Percentiles rank a stretch among this genome's conserved stretches.
Evolutionary conservation across 2,797 vertebrate genomes (phyloP).

Genomic region (Emydoidea blandingii): DNA sequence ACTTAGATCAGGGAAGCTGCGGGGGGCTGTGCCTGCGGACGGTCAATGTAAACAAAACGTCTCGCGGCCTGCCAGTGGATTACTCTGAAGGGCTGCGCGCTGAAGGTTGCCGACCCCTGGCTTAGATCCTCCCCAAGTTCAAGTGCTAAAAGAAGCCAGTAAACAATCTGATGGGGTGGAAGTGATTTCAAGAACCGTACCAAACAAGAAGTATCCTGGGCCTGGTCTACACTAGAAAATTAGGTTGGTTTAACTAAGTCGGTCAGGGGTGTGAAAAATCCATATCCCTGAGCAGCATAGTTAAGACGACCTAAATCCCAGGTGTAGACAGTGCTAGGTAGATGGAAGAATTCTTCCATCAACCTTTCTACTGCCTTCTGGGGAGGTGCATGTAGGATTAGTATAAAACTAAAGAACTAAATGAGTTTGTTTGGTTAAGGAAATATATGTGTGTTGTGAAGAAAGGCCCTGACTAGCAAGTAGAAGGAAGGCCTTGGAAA

Average conservation of each 20-base stretch:
- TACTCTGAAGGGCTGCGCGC: too few species aligned
- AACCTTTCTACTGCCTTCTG: too few species aligned
- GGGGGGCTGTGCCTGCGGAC: too few species aligned
- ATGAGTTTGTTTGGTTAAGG: not conserved
- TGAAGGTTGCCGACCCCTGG: too few species aligned
- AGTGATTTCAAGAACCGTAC: not conserved
- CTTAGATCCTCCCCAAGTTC: not conserved
- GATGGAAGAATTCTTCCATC: not conserved
- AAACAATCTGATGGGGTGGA: not conserved
- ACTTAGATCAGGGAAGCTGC: not conserved
- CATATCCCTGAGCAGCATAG: not conserved
- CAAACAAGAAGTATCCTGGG: not conserved
- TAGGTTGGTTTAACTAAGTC: not conserved
- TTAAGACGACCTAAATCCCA: not conserved
- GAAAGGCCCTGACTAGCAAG: not conserved
- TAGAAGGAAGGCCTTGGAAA: not conserved
- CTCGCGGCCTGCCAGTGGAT: too few species aligned
- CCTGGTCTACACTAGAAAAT: not conserved
- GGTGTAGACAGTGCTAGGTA: not conserved
- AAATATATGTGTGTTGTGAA: not conserved
- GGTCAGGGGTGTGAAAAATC: not conserved
- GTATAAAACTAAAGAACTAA: not conserved
- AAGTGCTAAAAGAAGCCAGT: not conserved
- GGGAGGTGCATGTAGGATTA: not conserved
- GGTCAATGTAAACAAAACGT: too few species aligned